Evolutionary conservation across 2,113 vertebrate species (phyloP), one percentile per base, ranked within the genome.

Genomic region (Numenius arquata): DNA sequence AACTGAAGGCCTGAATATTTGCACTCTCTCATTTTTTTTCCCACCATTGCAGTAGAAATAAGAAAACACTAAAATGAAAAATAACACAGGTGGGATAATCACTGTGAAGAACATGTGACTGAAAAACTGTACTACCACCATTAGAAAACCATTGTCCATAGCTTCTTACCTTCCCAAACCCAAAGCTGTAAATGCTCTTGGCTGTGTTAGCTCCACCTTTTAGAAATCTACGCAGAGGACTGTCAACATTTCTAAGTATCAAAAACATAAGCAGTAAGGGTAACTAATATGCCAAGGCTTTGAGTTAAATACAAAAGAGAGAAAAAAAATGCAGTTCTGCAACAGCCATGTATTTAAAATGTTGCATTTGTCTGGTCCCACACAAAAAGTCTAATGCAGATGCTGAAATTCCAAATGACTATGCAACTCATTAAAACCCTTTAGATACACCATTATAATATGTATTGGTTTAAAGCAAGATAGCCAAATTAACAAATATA

Each of bases 121-220:
- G 50, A 48, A 68, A 70, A 73, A 32, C 11, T n/a, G 15, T 13
- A 38, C 6, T 15, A 30, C 2, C 10, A 11, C 2, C 3, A 22
- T 22, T 1, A 52, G 18, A 26, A 81, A 78, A 68, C 11, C 15
- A 30, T 32, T 23, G 5, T 3, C 29, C 55, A 36, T 2, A 61
- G 43, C 47, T 16, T 21, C 97, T 97, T 97, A 99, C 99, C 98
- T 99, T 99, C 84, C 99, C 99, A 97, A 98, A 99, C n/a, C 99
- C 99, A 94, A 99, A 98, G 96, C 98, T 98, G 95, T 97, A 98
- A 76, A 97, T 95, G 72, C 97, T 97, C 94, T 94, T 97, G 71
- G 95, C 92, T 68, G 96, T 87, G 34, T 80, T 90, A 53, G 74
- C 95, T 21, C 92, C 96, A 63, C 85, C 61, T 96, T 97, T 98